A percentile compares a stretch with the other conserved stretches of the same genome.
These are phyloP conservation scores for Sinocyclocheilus anophthalmus DNA, from an alignment of 2,113 vertebrate species.

Conservation along the genomic window DNA sequence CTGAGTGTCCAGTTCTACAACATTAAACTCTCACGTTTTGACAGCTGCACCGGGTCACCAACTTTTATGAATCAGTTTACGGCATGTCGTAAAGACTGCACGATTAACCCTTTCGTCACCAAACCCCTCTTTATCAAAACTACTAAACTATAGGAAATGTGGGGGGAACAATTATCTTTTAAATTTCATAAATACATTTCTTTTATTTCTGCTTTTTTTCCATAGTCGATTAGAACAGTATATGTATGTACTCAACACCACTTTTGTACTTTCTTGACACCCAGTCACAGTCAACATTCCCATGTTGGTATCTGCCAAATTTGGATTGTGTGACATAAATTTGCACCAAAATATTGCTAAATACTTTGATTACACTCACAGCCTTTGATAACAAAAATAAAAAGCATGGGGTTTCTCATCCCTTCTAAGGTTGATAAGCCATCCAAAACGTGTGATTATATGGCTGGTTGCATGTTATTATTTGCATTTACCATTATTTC, in stretches of 20 bases:
- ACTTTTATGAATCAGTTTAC: conserved; percentile 68
- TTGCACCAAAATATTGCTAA: not conserved
- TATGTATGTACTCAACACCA: no score
- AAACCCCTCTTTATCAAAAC: not conserved
- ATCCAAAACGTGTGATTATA: not conserved
- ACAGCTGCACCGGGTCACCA: conserved; percentile 73
- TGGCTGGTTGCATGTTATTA: not conserved
- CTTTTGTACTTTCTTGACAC: no score
- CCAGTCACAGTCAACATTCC: not conserved
- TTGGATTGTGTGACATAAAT: not conserved
- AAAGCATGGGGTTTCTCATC: not conserved
- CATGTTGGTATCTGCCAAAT: not conserved
- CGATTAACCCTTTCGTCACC: conserved; percentile 16
- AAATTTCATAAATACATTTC: no score
- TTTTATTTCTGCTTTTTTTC: no score
- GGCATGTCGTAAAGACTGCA: conserved; percentile 58
- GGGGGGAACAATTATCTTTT: no score
- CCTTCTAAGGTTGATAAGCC: not conserved
- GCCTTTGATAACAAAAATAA: not conserved
- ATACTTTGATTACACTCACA: not conserved
- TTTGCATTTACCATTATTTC: not conserved
- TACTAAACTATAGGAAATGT: no score
- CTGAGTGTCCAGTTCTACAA: not conserved
- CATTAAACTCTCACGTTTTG: conserved; percentile 11
- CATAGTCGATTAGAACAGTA: no score